Evolutionary conservation across 2,797 vertebrate species (phyloP).

Genomic region (Podargus strigoides): DNA sequence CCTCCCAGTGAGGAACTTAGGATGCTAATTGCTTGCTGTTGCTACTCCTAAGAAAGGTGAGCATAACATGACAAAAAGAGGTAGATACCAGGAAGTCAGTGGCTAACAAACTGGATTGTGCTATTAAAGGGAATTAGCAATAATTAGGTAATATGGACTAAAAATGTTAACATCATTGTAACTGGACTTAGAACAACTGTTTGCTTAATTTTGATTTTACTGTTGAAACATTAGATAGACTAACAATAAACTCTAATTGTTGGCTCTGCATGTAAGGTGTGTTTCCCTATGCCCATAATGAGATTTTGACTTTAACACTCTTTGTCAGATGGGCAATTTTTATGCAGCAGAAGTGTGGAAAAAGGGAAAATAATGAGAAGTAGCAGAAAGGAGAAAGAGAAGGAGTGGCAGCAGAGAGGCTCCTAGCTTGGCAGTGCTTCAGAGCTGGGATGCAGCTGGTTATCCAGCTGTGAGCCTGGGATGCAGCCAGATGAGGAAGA

Average conservation of each 20-base stretch:
- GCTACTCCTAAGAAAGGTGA: background rate
- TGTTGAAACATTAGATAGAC: background rate
- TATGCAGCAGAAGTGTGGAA: background rate
- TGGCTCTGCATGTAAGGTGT: background rate
- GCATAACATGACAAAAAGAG: background rate
- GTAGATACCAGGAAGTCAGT: background rate
- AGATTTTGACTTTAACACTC: constrained; percentile 19
- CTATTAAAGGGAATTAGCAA: background rate
- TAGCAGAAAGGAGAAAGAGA: background rate
- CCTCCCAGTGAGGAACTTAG: background rate
- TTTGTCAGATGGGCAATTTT: constrained; percentile 19
- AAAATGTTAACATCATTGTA: background rate
- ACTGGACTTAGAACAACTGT: background rate
- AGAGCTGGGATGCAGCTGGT: constrained; percentile 32
- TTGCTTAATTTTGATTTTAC: background rate
- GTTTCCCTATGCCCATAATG: background rate
- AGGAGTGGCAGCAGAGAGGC: background rate
- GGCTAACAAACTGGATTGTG: background rate
- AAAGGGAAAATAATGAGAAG: constrained; percentile 19
- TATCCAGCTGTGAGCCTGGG: constrained; percentile 42
- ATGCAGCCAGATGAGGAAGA: background rate
- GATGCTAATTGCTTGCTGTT: background rate
- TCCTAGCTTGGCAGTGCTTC: background rate
- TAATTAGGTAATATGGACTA: background rate
- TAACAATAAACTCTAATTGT: constrained; percentile 7